Evolutionary conservation across 2,888 invertebrate species (phyloP), one percentile per base, ranked within the genome.

Genomic region (Athalia rosae): DNA sequence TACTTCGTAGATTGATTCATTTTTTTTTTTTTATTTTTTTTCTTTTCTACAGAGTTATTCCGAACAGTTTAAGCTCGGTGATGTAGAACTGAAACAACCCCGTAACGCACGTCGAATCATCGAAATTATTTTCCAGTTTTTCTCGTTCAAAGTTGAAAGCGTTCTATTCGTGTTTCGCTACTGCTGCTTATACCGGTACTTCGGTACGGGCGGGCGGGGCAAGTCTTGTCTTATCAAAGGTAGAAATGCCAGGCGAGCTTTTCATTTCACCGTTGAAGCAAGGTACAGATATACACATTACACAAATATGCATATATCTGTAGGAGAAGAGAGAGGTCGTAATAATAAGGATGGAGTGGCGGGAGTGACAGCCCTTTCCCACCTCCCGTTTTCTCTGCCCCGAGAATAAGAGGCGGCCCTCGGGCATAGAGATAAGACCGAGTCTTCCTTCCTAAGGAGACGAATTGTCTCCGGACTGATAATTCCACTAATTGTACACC

Each of bases 401-500:
- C 50, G 50, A 61, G 76, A 69, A 11, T 62, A 43, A 77, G 76
- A 66, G 77, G 74, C 76, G 69, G 56, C 61, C 80, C 82, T 79
- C 78, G 81, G 81, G 78, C 80, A 79, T 83, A 80, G 82, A 83
- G 82, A 85, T 84, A 84, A 84, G 83, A 81, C 80, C 81, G 82
- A 81, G 79, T 80, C 80, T 78, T 56, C 13, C 53, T 79, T 28
- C 77, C 81, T 80, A 82, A 63, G 76, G 74, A 73, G 80, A 79
- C 79, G 79, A 81, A 83, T 82, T 81, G 81, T 83, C 83, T 82
- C 77, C 76, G 67, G 79, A 77, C 82, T 81, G 84, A 85, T 84
- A 84, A 85, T 85, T 81, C 83, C 82, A 84, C 83, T 87, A 85
- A 86, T 86, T 85, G 83, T 83, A 79, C 83, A 83, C 84, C 84